Evolutionary conservation across 2,888 invertebrate genomes (phyloP).

Genomic region (Synanthedon tipuliformis): DNA sequence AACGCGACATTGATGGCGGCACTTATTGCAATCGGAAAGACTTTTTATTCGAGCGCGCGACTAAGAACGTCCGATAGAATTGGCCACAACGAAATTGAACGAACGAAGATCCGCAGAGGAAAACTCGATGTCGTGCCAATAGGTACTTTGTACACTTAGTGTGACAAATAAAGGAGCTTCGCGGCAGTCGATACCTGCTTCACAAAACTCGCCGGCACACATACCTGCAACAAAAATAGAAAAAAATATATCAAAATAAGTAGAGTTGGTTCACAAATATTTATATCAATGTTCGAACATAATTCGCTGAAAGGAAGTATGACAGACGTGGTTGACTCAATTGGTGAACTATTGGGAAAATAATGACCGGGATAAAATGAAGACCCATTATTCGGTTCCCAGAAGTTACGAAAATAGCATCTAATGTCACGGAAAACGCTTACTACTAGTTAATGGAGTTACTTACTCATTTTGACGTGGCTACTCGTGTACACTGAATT

Average conservation of each 20-base stretch:
- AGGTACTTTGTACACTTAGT: conserved; percentile 3
- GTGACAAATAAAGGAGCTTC: neutral
- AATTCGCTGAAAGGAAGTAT: neutral
- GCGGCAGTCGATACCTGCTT: too few species aligned
- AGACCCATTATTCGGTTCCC: too few species aligned
- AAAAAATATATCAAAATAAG: too few species aligned
- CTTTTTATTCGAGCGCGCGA: conserved; percentile 37
- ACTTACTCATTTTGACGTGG: too few species aligned
- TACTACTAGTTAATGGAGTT: too few species aligned
- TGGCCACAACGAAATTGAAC: conserved; percentile 40
- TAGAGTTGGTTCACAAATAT: too few species aligned
- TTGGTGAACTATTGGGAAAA: too few species aligned
- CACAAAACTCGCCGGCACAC: conserved; percentile 12
- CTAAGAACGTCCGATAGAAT: conserved; percentile 21
- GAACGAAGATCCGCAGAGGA: conserved; percentile 21
- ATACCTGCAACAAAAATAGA: conserved; percentile 34
- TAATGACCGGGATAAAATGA: too few species aligned
- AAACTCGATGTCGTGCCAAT: conserved; percentile 16
- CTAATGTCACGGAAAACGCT: too few species aligned
- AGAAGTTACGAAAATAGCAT: too few species aligned
- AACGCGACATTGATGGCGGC: conserved; percentile 62
- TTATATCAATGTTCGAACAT: conserved; percentile 1
- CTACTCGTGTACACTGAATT: too few species aligned
- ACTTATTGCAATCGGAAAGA: conserved; percentile 54
- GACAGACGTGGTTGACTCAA: too few species aligned